Conservation (phyloP, 2,888 invertebrate species). For the Perizoma affinitatum region DNA sequence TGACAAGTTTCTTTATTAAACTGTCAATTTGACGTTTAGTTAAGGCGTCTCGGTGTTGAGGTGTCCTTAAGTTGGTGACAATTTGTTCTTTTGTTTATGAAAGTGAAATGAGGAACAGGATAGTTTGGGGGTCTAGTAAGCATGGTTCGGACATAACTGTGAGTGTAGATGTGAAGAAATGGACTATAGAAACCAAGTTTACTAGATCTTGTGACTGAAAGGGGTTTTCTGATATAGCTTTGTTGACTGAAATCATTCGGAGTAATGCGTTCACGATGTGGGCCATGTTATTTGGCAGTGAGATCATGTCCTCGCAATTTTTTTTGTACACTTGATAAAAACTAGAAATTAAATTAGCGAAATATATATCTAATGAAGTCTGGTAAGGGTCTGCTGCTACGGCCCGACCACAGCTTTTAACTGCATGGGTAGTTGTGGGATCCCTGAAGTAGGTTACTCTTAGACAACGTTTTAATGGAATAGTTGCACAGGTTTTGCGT, state of each 20-base stretch:
- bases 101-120: background rate
- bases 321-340: constrained; percentile 19
- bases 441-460: no score
- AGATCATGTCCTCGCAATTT: constrained; percentile 15
- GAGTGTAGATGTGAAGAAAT: constrained; percentile 8
- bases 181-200: constrained; percentile 14
- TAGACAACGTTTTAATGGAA: no score
- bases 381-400: no score
- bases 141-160: constrained; percentile 1
- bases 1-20: no score
- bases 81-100: no score
- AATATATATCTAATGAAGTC: no score
- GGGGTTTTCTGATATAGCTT: background rate
- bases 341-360: constrained; percentile 2
- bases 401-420: no score
- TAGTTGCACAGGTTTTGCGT: no score
- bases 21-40: no score
- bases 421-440: no score
- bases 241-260: background rate
- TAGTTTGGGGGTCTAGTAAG: constrained; percentile 4
- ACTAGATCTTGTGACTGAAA: constrained; percentile 14
- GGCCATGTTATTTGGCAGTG: constrained; percentile 6
- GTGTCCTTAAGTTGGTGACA: no score
- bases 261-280: constrained; percentile 8
- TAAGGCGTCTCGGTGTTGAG: no score